These are phyloP conservation scores for Geodia barretti DNA, from an alignment of 37 sponge, comb jelly and placozoan species.

Conservation along the genomic window DNA sequence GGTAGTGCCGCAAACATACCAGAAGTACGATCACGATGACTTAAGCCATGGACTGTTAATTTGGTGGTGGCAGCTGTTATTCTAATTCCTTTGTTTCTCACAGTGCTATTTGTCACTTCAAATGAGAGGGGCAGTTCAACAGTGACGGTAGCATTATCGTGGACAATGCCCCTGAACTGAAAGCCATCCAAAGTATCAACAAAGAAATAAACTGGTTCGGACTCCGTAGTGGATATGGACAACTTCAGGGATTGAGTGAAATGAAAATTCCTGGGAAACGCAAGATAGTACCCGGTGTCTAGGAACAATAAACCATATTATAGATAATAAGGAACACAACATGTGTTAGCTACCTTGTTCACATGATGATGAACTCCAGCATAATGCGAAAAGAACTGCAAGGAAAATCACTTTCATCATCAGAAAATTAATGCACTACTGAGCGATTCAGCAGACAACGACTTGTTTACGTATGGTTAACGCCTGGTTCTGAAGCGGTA, in stretches of 20 bases:
- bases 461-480: too few relatives aligned
- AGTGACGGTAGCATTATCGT: not conserved
- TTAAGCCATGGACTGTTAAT: constrained; percentile 49
- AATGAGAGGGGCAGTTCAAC: not conserved
- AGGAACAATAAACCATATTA: too few relatives aligned
- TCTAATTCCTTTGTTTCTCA: constrained; percentile 40
- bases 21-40: constrained; percentile 15
- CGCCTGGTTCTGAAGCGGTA: too few relatives aligned
- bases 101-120: constrained; percentile 4
- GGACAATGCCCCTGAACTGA: not conserved
- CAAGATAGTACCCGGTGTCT: too few relatives aligned
- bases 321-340: too few relatives aligned
- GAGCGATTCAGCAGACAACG: too few relatives aligned
- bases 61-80: constrained; percentile 19
- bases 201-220: constrained; percentile 11
- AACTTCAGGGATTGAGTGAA: not conserved
- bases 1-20: constrained; percentile 63
- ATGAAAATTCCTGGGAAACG: constrained; percentile 8
- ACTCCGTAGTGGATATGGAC: constrained; percentile 23
- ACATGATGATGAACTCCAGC: too few relatives aligned
- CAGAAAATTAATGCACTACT: too few relatives aligned
- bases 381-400: too few relatives aligned
- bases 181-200: constrained; percentile 3
- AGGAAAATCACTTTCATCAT: too few relatives aligned
- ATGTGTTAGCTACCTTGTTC: too few relatives aligned